Conservation (phyloP, 2,888 invertebrate genomes). For the Eupithecia inturbata region DNA sequence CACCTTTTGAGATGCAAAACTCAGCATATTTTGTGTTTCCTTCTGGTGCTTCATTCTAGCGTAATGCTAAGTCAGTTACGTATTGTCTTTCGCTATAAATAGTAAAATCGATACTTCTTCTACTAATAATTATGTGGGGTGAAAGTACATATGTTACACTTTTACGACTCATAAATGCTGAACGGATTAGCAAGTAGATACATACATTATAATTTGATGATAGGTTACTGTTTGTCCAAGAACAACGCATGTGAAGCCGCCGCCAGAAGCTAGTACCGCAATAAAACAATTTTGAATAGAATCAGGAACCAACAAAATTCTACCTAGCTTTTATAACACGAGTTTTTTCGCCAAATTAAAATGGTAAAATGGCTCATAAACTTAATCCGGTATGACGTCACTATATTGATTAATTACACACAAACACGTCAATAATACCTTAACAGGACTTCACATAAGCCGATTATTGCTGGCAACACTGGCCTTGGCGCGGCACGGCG, state of each 20-base stretch:
- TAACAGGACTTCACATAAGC: slow-evolving; percentile 43
- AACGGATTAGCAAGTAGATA: too few relatives aligned
- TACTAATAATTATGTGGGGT: background rate
- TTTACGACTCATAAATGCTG: background rate
- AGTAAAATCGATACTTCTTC: background rate
- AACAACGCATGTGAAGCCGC: background rate
- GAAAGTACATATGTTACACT: background rate
- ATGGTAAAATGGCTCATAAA: slow-evolving; percentile 16
- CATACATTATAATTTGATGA: too few relatives aligned
- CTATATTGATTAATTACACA: slow-evolving; percentile 42
- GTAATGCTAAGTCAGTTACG: background rate
- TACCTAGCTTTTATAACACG: slow-evolving; percentile 15
- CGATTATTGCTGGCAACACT: slow-evolving; percentile 37
- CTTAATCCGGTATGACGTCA: slow-evolving; percentile 35
- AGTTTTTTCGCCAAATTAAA: slow-evolving; percentile 16
- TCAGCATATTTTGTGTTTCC: background rate
- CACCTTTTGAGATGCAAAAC: background rate
- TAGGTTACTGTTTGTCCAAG: background rate
- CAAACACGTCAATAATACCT: slow-evolving; percentile 40
- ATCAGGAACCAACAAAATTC: slow-evolving; percentile 5
- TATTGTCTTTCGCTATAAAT: background rate
- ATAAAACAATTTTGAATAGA: background rate
- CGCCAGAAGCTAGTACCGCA: background rate
- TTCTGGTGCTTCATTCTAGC: background rate
- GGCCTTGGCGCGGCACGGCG: slow-evolving; percentile 31